Evolutionary conservation across 92 coral and sea anemone species (phyloP), one percentile per base, ranked within the genome.

Genomic region (Paramuricea clavata): DNA sequence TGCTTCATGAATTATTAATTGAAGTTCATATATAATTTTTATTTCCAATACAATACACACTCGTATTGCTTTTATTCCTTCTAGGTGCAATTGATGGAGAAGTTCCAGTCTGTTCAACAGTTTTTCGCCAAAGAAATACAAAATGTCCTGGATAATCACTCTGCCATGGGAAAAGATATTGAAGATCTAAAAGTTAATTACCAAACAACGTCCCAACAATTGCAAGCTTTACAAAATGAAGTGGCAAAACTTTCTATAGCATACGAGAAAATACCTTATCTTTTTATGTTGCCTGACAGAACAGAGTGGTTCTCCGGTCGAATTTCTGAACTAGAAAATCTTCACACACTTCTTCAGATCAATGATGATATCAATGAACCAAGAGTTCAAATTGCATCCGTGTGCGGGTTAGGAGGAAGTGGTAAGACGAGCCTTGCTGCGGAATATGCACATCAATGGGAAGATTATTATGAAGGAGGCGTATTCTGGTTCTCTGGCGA

Each of bases 401-500:
- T 65, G 59, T 93, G 91, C 64, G 98, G 98, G 32, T 93, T 94
- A 12, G 98, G 98, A 2, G 98, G 97, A 57, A 91, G 90, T 1
- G 98, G 98, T 0, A 95, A 95, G 78, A 93, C 98, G 5, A 91
- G 95, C 11, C 95, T 95, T 19, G 95, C 90, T 13, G 86, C 92
- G 6, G 98, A 95, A 74, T 88, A 92, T 62, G 92, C 92, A 10
- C 87, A 93, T 87, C 89, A 52, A 32, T 25, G 82, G 44, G 81
- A 90, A 81, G 80, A 92, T 2, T 34, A 61, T 35, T 95, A 93
- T 83, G 79, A 50, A 1, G 98, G 92, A 15, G 98, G 97, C 9
- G 95, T 92, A 49, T 93, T 91, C 80, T 95, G 98, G 97, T 82
- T 95, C 77, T 93, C 97, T 2, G 97, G 98, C 33, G 97, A 95